phyloP scores from a whole-genome alignment of 2,113 vertebrate genomes.

The Eulemur macaco region DNA sequence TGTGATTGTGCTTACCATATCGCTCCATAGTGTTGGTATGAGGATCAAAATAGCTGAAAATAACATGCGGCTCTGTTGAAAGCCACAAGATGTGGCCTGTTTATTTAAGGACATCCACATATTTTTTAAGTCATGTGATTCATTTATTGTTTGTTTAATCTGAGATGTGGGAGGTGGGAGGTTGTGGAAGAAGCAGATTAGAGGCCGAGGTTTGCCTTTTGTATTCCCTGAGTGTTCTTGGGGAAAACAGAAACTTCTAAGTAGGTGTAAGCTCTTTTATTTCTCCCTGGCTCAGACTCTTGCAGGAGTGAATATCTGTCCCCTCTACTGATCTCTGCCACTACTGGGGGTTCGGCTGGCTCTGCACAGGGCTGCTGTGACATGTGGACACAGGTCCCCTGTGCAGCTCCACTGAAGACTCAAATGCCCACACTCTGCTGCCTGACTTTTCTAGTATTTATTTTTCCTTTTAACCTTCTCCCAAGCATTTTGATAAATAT shows the following conservation, averaged over 20 bases:
- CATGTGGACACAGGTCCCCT: fast-evolving
- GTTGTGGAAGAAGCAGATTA: background rate
- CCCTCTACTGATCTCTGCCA: background rate
- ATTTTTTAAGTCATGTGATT: background rate
- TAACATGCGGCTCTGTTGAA: background rate
- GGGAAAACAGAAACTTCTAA: background rate
- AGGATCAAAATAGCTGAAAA: background rate
- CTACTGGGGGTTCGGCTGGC: background rate
- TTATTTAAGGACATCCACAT: fast-evolving
- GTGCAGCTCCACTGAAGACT: background rate
- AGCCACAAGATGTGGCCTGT: background rate
- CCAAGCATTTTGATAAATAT: background rate
- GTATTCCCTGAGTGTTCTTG: background rate
- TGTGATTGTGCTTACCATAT: background rate
- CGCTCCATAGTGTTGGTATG: background rate
- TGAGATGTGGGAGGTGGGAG: background rate
- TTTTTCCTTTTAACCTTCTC: background rate
- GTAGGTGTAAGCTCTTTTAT: background rate
- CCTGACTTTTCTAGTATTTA: background rate
- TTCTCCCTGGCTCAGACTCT: background rate
- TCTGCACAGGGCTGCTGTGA: background rate
- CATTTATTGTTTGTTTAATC: background rate
- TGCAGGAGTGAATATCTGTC: background rate
- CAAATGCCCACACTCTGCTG: background rate
- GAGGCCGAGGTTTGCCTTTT: background rate